Base-by-base conservation (phyloP, 2,113 vertebrate species). In the Murina feae region DNA sequence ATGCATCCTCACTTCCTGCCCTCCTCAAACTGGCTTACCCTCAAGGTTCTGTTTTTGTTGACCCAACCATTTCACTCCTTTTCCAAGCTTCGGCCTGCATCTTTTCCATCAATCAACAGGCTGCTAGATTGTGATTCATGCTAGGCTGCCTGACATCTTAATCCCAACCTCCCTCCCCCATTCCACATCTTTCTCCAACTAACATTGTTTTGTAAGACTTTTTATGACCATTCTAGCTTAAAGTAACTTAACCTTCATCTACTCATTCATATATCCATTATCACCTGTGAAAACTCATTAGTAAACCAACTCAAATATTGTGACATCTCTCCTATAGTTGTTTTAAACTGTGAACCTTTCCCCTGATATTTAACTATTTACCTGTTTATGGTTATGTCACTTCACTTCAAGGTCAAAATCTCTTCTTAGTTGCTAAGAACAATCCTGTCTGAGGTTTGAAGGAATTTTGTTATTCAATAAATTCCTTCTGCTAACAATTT, bases 381-480 rank as follows among this genome's bases (percentile, higher is more conserved):
- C 53, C 37, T 66, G 14, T 81, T 90, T 81, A 49, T 78, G 86
- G 16, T 49, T 74, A 92, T 72, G 8, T 83, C 65, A 80, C 87
- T 85, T 90, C 74, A 90, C 55, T 47, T 90, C 66, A 82, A 86
- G 18, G 37, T 81, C 32, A 95, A 74, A 96, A 86, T 76, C 37
- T 63, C 44, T 86, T 44, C 58, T 42, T 81, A 20, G 28, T 90
- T 86, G 18, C 35, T 89, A 93, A 90, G 35, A 84, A 49, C 72
- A 84, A 88, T 28, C 25, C 80, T 93, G 4, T 75, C 30, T 93
- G 65, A 96, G 60, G 72, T 65, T 69, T 95, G 47, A 88, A 92
- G 28, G 68, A 75, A 91, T 58, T 90, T n/a, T 92, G 30, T 75
- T 55, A 96, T 53, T 83, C 75, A 91, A n/a, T 76, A 93, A 97